Conservation (phyloP, 2,797 vertebrate species). For the Amniataba percoides region DNA sequence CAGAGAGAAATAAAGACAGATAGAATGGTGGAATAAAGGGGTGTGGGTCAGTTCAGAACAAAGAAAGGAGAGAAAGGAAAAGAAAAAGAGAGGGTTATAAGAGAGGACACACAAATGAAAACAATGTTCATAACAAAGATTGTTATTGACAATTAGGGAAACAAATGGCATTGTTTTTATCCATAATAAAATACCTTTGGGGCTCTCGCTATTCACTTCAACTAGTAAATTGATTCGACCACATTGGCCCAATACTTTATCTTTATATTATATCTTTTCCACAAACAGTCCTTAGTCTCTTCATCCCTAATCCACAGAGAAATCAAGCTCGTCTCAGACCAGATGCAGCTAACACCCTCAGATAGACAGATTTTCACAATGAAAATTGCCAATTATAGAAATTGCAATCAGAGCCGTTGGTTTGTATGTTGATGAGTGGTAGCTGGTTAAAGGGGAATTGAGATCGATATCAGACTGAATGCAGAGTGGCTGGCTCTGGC, state of each 20-base stretch:
- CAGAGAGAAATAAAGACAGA: constrained; percentile 59
- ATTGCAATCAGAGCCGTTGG: constrained; percentile 80
- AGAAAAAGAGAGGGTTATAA: constrained; percentile 13
- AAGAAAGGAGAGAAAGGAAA: constrained; percentile 29
- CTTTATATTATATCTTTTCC: constrained; percentile 51
- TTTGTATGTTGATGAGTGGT: constrained; percentile 82
- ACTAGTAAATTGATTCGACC: constrained; percentile 50
- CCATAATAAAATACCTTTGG: constrained; percentile 60
- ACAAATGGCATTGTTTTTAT: constrained; percentile 61
- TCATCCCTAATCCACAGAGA: constrained; percentile 62
- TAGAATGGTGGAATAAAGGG: constrained; percentile 20
- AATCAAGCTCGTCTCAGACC: constrained; percentile 63
- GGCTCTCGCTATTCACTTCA: constrained; percentile 46
- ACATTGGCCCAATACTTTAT: constrained; percentile 44
- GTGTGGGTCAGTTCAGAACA: constrained; percentile 44
- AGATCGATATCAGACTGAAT: constrained; percentile 80
- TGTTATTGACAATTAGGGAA: constrained; percentile 71
- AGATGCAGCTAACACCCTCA: constrained; percentile 62
- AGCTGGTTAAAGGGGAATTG: constrained; percentile 67
- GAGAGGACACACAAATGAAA: constrained; percentile 40
- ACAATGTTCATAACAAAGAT: constrained; percentile 41
- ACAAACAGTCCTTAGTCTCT: constrained; percentile 51
- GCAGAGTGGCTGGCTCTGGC: constrained; percentile 57
- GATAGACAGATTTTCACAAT: constrained; percentile 75
- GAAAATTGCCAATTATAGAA: constrained; percentile 85